phyloP scores from a whole-genome alignment of 1,140 invertebrate species.

The Agrilus planipennis region DNA sequence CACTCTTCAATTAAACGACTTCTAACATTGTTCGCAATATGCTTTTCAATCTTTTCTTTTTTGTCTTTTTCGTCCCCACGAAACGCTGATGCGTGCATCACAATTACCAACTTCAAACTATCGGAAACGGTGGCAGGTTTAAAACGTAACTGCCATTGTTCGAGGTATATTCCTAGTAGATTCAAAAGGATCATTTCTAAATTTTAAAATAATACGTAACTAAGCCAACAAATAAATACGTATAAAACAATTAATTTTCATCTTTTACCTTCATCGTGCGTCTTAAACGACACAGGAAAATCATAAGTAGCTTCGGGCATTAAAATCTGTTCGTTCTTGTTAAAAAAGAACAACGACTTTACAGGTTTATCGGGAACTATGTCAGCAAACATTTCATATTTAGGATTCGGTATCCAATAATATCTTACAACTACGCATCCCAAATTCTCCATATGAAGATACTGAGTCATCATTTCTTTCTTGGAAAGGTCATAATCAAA shows the following conservation, averaged over 20 bases:
- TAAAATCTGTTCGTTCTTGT: slow-evolving; percentile 1
- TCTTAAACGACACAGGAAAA: slow-evolving; percentile 2
- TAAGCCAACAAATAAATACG: too few relatives aligned
- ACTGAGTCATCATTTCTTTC: neutral
- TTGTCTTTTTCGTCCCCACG: neutral
- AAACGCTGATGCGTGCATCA: neutral
- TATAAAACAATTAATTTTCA: too few relatives aligned
- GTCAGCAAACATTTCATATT: neutral
- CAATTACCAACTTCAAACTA: neutral
- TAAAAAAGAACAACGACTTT: neutral
- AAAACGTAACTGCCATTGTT: slow-evolving; percentile 2
- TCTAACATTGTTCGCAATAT: neutral
- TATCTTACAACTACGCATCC: neutral
- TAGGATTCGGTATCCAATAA: neutral
- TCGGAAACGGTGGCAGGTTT: neutral
- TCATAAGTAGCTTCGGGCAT: neutral
- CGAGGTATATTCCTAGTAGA: neutral
- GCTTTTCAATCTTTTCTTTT: neutral
- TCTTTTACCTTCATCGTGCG: neutral
- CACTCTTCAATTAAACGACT: neutral
- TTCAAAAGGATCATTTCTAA: too few relatives aligned
- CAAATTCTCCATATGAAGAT: slow-evolving; percentile 2
- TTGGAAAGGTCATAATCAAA: neutral
- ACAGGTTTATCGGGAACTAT: neutral
- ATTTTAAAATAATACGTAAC: too few relatives aligned